A percentile compares a stretch with the other conserved stretches of the same genome.
Evolutionary conservation across 2,797 vertebrate genomes (phyloP).

Genomic region (Myotis myotis): DNA sequence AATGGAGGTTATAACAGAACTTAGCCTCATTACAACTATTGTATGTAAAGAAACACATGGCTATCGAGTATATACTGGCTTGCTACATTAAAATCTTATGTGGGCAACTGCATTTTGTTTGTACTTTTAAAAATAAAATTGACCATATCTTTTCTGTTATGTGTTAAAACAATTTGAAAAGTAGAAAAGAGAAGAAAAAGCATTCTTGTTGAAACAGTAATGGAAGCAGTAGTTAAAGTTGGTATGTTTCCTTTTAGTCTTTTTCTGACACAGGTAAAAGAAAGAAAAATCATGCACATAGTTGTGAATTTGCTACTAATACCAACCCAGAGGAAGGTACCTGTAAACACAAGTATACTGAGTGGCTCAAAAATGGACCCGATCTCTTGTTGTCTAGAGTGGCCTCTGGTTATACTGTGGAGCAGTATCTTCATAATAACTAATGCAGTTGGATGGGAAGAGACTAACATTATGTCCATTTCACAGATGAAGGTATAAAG

Average conservation of each 20-base stretch:
- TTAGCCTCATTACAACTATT: background rate
- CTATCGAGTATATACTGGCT: background rate
- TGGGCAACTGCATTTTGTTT: background rate
- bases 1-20: background rate
- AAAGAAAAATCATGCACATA: background rate
- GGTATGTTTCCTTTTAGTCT: background rate
- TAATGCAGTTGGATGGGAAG: background rate
- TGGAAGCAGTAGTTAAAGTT: background rate
- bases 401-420: background rate
- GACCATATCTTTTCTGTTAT: background rate
- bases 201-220: background rate
- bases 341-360: background rate
- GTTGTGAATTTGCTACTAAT: background rate
- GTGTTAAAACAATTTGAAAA: constrained; percentile 24
- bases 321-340: background rate
- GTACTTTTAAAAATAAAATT: background rate
- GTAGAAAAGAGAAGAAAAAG: background rate
- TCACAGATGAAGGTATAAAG: background rate
- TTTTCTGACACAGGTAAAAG: background rate
- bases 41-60: background rate
- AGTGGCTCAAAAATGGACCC: background rate
- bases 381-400: background rate
- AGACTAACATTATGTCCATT: background rate
- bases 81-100: background rate
- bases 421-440: background rate